Conservation (phyloP, 2,888 invertebrate genomes). For the Pardosa pseudoannulata region DNA sequence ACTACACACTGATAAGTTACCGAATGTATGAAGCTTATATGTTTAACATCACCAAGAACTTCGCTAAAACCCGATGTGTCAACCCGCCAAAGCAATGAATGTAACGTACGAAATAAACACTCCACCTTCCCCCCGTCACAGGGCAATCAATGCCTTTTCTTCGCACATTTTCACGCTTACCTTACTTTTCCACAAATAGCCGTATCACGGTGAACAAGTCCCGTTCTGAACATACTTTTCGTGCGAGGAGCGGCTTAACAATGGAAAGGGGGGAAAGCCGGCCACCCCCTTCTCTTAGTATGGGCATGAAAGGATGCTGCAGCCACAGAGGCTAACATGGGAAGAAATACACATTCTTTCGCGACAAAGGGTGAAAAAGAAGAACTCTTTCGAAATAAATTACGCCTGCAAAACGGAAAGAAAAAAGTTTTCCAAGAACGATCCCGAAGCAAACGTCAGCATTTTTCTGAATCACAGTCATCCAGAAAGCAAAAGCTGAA, state of each 20-base stretch:
- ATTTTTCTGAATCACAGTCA: too few relatives aligned
- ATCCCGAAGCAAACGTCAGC: too few relatives aligned
- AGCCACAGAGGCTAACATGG: not conserved
- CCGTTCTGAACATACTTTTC: not conserved
- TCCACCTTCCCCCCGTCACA: not conserved
- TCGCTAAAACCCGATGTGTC: too few relatives aligned
- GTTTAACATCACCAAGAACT: too few relatives aligned
- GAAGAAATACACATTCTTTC: not conserved
- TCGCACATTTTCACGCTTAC: not conserved
- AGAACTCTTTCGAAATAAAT: not conserved
- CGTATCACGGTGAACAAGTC: not conserved
- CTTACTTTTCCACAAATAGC: conserved; percentile 5
- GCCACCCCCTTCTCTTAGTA: not conserved
- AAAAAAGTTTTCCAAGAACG: not conserved
- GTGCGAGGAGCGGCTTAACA: not conserved
- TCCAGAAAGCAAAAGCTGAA: too few relatives aligned
- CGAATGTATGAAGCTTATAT: too few relatives aligned
- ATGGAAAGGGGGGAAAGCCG: not conserved
- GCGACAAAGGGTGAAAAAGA: not conserved
- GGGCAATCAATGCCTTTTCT: not conserved
- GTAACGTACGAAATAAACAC: conserved; percentile 1
- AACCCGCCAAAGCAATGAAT: too few relatives aligned
- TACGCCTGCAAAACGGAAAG: not conserved
- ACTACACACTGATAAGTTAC: too few relatives aligned
- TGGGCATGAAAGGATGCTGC: not conserved